Evolutionary conservation across 2,888 invertebrate species (phyloP).

Genomic region (Drosophila fulvimacula): DNA sequence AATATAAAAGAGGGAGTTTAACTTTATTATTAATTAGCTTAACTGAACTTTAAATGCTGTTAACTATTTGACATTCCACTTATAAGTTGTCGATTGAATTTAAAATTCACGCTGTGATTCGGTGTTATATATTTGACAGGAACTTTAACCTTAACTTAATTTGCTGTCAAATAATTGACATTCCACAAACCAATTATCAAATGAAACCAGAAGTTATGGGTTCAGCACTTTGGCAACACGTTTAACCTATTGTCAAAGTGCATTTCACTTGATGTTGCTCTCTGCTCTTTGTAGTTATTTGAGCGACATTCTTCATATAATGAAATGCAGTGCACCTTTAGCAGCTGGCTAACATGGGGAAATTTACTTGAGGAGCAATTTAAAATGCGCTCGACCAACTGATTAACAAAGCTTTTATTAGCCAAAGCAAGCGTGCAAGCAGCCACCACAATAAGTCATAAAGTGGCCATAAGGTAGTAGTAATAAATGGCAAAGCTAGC

Average conservation of each 20-base stretch:
- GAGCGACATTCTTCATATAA: not conserved
- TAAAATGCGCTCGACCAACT: slow-evolving; percentile 1
- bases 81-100: not conserved
- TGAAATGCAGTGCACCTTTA: not conserved
- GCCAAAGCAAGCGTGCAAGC: slow-evolving; percentile 10
- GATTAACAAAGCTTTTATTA: slow-evolving; percentile 17
- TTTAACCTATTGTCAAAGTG: not conserved
- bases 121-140: not conserved
- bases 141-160: not conserved
- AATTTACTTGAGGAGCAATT: not conserved
- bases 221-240: not conserved
- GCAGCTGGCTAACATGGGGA: not conserved
- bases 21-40: not conserved
- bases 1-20: not conserved
- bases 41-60: not conserved
- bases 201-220: not conserved
- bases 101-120: not conserved
- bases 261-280: not conserved
- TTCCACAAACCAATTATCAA: not conserved
- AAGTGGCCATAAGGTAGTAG: slow-evolving; percentile 26
- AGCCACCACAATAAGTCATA: slow-evolving; percentile 24
- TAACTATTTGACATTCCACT: not conserved
- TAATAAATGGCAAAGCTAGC: slow-evolving; percentile 15
- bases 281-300: not conserved
- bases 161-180: not conserved